Base-by-base conservation (phyloP, 2,888 invertebrate species). In the Axea sp. region DNA sequence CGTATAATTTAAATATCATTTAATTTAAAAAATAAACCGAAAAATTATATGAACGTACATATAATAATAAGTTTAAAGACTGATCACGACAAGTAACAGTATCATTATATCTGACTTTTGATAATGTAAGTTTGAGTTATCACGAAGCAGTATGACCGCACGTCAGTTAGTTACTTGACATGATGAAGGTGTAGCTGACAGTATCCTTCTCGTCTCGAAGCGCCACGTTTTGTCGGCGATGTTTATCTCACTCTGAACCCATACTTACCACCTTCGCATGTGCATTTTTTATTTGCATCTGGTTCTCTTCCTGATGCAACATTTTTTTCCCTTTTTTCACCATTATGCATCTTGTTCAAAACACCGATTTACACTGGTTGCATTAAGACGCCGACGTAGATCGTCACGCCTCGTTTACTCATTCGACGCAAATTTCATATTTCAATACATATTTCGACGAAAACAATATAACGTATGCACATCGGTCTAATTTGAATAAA, bases 211-310 rank as follows among this genome's bases (percentile, higher is more conserved):
- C 59, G 64, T 72, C 72, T 49, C 51, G 51, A 45, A 64, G 72
- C 72, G 51, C 51, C 64, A 59, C 64, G 59, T 71, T 71, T 65
- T 64, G 72, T 65, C 73, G 73, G 76, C 74, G 82, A 82, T 82
- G 78, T 77, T 78, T 78, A 82, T 82, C 82, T 80, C 72, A 75
- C 80, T 73, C 77, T 81, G 77, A 82, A 82, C 81, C 81, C 80
- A 78, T 80, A 81, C 81, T 81, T 81, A 81, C 79, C 80, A 81
- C 60, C 67, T 77, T 80, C 74, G 68, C 75, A 73, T 74, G 62
- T 73, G 57, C 68, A 60, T 53, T 65, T 72, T 68, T 73, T 65
- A 28, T 43, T 68, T 41, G 59, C 65, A 15, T 72, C 55, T 64
- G 30, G 26, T 37, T 28, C 55, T 67, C 72, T 67, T 57, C 60